Base-by-base conservation (phyloP, 2,888 invertebrate genomes). In the Synergus japonicus region DNA sequence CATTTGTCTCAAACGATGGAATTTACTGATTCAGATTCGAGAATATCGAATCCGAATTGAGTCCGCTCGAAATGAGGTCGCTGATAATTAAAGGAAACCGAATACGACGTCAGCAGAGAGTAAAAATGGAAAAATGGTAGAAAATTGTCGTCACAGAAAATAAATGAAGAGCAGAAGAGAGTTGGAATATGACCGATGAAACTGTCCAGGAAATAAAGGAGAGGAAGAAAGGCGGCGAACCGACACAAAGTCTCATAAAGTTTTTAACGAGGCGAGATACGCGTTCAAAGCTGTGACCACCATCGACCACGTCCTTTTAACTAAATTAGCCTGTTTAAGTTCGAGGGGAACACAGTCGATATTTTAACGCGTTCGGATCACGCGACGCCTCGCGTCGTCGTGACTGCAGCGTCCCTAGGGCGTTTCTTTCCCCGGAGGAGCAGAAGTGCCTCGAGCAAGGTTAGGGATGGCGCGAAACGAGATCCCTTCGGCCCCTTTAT, bases 321-420 rank as follows among this genome's bases (percentile, higher is more conserved):
- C 79, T 60, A 79, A 83, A 83, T 83, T 81, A 81, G 83, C 81
- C 81, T 84, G 49, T 49, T 69, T 69, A 69, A 69, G 69, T 69
- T 69, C 22, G 46, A 44, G 69, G 29, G 29, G 49, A 69, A 29
- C 49, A 9, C 2, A 49, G 69, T 49, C 69, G 69, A 49, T 69
- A 69, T 69, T 83, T 85, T 85, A 86, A 88, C 85, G 84, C 83
- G 83, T 78, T 78, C 44, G 54, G 58, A 82, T 84, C 85, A 86
- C 86, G 86, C 87, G 79, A 85, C 63, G 58, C 63, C 76, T 63
- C 79, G 77, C 76, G 81, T 64, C 79, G 73, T 66, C 49, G 49
- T 58, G 66, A 67, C 64, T 58, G 29, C 67, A 76, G 60, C 76
- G 76, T 37, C 58, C 49, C 41, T 22, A 46, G 66, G 29, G 64